Evolutionary conservation across 2,113 vertebrate species (phyloP), one percentile per base, ranked within the genome.

Genomic region (Brienomyrus brachyistius): DNA sequence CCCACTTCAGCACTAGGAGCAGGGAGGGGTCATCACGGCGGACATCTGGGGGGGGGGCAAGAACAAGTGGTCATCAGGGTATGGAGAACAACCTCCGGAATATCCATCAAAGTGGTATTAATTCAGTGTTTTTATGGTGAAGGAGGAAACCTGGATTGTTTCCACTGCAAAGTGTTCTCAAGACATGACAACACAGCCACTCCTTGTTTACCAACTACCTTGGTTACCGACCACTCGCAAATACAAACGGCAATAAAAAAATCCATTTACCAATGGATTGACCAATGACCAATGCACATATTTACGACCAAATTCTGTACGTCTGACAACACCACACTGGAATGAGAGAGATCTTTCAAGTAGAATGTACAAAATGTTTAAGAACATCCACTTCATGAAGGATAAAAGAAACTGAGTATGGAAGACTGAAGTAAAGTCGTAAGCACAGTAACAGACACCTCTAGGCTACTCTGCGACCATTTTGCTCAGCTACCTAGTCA

Each of bases 1-100:
- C 97, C 97, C 97, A 98, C 91, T 98, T 98, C 62, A 98, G 91
- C 93, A 98, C 97, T 92, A 98, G 93, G 86, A 98, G 95, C 59
- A 98, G 94, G 9, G 97, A 98, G 0, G 97, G 97, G 83, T 98
- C 97, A 43, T 97, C 95, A 94, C 96, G 95, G 91, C 95, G 93
- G 62, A 94, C 96, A 62, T 97, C 97, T 97, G 93, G 82, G 94
- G 90, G 74, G 3, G 31, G 89, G 54, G 3, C 19, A 87, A 89
- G 17, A 90, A 89, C 90, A 91, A 70, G n/a, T 31, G 62, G 9
- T 70, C 62, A 70, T 35, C 52, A 47, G 66, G 77, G 10, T 21
- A 83, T 9, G 88, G 31, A 47, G n/a, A 48, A 17, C 83, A 1
- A 48, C 56, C 47, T 89, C 89, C 40, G 66, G 5, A 4, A 88